Base-by-base conservation (phyloP, 2,113 vertebrate genomes). In the Bufo bufo region DNA sequence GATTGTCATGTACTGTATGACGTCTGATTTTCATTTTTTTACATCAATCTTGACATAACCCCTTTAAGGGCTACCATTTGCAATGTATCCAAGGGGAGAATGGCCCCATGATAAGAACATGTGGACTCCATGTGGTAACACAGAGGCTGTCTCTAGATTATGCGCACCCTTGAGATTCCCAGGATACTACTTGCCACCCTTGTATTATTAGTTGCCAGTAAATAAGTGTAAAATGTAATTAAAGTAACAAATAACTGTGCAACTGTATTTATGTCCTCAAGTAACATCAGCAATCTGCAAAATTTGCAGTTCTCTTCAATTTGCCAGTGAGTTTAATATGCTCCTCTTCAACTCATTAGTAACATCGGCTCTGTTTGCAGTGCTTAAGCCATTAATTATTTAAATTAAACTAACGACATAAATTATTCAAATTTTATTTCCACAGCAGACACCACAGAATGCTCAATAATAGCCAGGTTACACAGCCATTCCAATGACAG, bases 331-430 rank as follows among this genome's bases (percentile, higher is more conserved):
- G 90, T 92, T 91, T 89, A 90, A 92, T 91, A 89, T 90, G 87
- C 92, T 86, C 91, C 90, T 89, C 89, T 89, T 0, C 0, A 87
- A 89, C 91, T 93, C 91, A 93, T 93, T 94, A 92, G 91, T 87
- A 93, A 90, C 92, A 90, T 87, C 69, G 85, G 89, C 79, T 92
- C 92, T 92, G 91, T 93, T 93, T 92, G 91, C 91, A 92, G 92
- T 92, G 89, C 91, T 94, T 93, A 93, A 86, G 91, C 89, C 92
- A 92, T 93, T 91, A 92, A 93, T 92, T 91, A 93, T 93, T 93
- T 91, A 94, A 92, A 91, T 93, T 94, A 92, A 93, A 91, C 90
- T 92, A 92, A 92, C 92, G 85, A 78, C 69, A 92, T 92, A 91
- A 92, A 94, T 93, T 93, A 93, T 93, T 92, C 92, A 93, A 54